phyloP scores from a whole-genome alignment of 2,113 vertebrate genomes.

The Hemichromis elongatus region DNA sequence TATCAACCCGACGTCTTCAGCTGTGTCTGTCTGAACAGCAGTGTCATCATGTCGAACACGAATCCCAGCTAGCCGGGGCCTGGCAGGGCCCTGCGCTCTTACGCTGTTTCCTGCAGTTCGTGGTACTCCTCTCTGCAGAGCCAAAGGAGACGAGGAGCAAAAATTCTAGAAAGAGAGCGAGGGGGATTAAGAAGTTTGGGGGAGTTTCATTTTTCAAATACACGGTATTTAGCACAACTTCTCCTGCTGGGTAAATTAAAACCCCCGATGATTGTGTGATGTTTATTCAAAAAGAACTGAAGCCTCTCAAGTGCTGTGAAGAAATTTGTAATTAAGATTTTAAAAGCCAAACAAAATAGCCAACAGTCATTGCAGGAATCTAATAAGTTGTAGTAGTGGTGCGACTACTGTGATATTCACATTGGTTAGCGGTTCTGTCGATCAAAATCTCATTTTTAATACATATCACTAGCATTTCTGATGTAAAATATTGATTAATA shows the following conservation, averaged over 20 bases:
- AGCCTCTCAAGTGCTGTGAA: slow-evolving; percentile 36
- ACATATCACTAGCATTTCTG: background rate
- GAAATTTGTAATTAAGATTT: slow-evolving; percentile 59
- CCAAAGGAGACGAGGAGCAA: background rate
- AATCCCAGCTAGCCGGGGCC: slow-evolving; percentile 45
- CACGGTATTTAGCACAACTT: slow-evolving; percentile 60
- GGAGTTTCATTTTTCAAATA: slow-evolving; percentile 14
- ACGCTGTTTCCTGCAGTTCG: background rate
- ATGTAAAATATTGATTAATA: slow-evolving; percentile 21
- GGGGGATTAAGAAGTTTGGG: slow-evolving; percentile 14
- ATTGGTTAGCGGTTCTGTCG: background rate
- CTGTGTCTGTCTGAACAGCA: slow-evolving; percentile 71
- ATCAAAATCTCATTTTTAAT: background rate
- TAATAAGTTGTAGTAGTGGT: background rate
- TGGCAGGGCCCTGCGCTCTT: slow-evolving; percentile 10
- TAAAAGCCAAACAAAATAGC: slow-evolving; percentile 43
- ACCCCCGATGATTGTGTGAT: slow-evolving; percentile 59
- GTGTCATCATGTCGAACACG: slow-evolving; percentile 70
- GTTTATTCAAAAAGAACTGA: slow-evolving; percentile 59
- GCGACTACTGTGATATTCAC: background rate
- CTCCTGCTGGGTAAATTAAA: slow-evolving; percentile 70
- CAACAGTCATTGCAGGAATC: background rate
- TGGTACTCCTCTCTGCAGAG: background rate
- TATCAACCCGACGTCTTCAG: slow-evolving; percentile 57
- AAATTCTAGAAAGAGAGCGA: background rate